These are phyloP conservation scores for Plusia festucae DNA, from an alignment of 2,888 invertebrate genomes.

Conservation along the genomic window DNA sequence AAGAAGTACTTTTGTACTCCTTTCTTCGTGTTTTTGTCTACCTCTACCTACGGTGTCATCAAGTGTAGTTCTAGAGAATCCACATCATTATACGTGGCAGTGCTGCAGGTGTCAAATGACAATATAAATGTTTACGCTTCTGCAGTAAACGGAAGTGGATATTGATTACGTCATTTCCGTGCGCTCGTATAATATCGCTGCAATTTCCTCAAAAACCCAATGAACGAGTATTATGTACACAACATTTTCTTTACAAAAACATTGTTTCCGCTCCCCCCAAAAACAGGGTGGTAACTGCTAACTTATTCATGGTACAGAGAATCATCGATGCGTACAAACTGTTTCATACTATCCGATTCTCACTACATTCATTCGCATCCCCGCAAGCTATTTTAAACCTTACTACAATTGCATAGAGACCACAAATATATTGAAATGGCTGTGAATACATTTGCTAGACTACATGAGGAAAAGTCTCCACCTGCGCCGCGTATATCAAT, in stretches of 20 bases:
- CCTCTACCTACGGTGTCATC: neutral
- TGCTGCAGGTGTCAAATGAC: slow-evolving; percentile 40
- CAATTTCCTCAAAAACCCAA: slow-evolving; percentile 55
- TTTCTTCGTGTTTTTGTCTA: neutral
- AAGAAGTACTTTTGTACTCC: no score
- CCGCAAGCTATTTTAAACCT: slow-evolving; percentile 46
- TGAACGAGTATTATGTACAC: slow-evolving; percentile 53
- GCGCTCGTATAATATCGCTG: slow-evolving; percentile 49
- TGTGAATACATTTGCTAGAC: slow-evolving; percentile 55
- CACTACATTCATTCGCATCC: slow-evolving; percentile 30
- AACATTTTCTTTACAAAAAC: slow-evolving; percentile 60
- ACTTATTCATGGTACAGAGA: slow-evolving; percentile 71
- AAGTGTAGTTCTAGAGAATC: neutral
- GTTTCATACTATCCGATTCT: slow-evolving; percentile 66
- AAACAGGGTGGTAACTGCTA: slow-evolving; percentile 64
- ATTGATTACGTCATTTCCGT: slow-evolving; percentile 59
- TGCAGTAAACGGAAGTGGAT: slow-evolving; percentile 39
- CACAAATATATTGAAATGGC: slow-evolving; percentile 34
- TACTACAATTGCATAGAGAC: slow-evolving; percentile 42
- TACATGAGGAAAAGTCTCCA: slow-evolving; percentile 61
- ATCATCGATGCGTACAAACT: slow-evolving; percentile 69
- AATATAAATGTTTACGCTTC: slow-evolving; percentile 32
- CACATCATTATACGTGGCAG: neutral
- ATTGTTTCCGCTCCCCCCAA: slow-evolving; percentile 57
- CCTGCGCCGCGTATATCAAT: slow-evolving; percentile 69